These are phyloP conservation scores for Zoroaster sp. DNA, from an alignment of 53 echinoderm and acorn worm genomes.

Conservation along the genomic window DNA sequence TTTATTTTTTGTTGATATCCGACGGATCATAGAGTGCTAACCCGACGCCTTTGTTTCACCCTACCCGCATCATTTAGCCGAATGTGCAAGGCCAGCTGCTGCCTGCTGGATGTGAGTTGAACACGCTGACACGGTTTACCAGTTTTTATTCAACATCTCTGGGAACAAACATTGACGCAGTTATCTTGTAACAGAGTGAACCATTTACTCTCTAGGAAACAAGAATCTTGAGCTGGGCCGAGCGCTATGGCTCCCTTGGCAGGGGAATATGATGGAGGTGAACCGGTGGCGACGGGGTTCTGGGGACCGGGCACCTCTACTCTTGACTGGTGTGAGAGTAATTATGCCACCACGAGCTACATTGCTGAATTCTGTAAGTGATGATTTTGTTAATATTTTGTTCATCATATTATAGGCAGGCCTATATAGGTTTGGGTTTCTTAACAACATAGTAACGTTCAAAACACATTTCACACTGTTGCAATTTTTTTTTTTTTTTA, in stretches of 20 bases:
- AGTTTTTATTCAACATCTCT: background rate
- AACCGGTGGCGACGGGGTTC: background rate
- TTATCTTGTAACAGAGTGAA: too few species aligned
- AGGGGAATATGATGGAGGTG: background rate
- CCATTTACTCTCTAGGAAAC: background rate
- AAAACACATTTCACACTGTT: too few species aligned
- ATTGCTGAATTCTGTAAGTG: slow-evolving; percentile 37
- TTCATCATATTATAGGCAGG: background rate
- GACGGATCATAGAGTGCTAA: too few species aligned
- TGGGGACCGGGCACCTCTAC: slow-evolving; percentile 23
- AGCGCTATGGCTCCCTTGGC: background rate
- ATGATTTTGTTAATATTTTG: background rate
- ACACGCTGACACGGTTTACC: background rate
- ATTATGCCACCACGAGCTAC: background rate
- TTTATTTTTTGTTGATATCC: too few species aligned
- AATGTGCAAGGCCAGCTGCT: too few species aligned
- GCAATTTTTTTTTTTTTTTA: too few species aligned
- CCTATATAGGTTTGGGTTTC: background rate
- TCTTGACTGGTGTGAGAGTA: slow-evolving; percentile 33
- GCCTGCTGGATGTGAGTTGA: background rate
- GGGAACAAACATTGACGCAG: background rate
- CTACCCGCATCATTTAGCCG: too few species aligned
- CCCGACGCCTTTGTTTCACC: too few species aligned
- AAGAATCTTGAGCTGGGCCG: too few species aligned
- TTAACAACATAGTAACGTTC: too few species aligned